A percentile compares a stretch with the other conserved stretches of the same genome.
Evolutionary conservation across 2,888 invertebrate species (phyloP).

Genomic region (Maniola hyperantus): DNA sequence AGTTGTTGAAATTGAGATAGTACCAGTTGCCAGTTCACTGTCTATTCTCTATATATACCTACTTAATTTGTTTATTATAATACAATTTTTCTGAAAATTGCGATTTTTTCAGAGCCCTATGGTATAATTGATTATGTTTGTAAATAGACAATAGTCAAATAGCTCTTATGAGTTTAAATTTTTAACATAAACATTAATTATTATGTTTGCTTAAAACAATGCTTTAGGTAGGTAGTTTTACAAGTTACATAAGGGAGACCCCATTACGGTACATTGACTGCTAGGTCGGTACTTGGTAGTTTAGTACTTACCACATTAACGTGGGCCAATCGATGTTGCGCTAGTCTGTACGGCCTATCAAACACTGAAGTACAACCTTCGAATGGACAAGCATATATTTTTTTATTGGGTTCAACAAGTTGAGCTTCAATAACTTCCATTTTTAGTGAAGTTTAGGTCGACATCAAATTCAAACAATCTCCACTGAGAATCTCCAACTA

Average conservation of each 20-base stretch:
- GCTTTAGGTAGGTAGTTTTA: not conserved
- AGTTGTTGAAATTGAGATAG: no score
- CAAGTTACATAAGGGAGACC: slow-evolving; percentile 20
- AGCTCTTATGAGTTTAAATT: slow-evolving; percentile 37
- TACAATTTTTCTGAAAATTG: no score
- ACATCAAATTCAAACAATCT: not conserved
- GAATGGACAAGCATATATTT: slow-evolving; percentile 58
- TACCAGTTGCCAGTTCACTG: no score
- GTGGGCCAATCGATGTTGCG: slow-evolving; percentile 81
- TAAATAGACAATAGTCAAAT: no score
- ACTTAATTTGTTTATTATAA: no score
- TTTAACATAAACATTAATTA: slow-evolving; percentile 75
- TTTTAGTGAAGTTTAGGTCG: not conserved
- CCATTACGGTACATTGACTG: slow-evolving; percentile 20
- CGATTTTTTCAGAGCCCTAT: no score
- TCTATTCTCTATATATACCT: no score
- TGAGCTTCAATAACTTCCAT: slow-evolving; percentile 19
- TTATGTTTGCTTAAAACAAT: slow-evolving; percentile 53
- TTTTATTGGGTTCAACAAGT: slow-evolving; percentile 22
- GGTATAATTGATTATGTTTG: no score
- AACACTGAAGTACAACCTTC: slow-evolving; percentile 76
- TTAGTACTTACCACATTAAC: slow-evolving; percentile 78
- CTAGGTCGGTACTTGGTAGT: slow-evolving; percentile 42
- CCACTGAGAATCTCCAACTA: not conserved
- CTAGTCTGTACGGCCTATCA: slow-evolving; percentile 77